These are phyloP conservation scores for Planococcus citri DNA, from an alignment of 1,140 invertebrate species.

Conservation along the genomic window DNA sequence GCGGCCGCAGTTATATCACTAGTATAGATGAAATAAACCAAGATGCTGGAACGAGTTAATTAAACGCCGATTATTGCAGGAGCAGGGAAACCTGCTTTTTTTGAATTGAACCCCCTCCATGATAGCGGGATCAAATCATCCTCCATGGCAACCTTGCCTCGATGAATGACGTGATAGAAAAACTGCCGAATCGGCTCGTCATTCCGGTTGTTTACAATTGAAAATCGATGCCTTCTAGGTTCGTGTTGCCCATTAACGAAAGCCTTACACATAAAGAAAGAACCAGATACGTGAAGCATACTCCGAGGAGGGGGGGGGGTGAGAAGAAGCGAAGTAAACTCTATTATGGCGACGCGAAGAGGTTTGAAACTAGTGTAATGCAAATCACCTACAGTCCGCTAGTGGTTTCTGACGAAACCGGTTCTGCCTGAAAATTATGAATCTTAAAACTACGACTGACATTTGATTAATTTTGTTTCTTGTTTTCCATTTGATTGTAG, in stretches of 20 bases:
- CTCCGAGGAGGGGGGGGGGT: neutral
- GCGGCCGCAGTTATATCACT: too few relatives aligned
- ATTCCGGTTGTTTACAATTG: conserved; percentile 12
- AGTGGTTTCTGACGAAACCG: neutral
- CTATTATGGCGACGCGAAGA: conserved; percentile 11
- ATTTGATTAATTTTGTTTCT: conserved; percentile 20
- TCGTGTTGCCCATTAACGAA: neutral
- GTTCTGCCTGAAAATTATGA: conserved; percentile 18
- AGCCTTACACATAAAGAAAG: neutral
- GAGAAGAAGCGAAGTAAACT: neutral
- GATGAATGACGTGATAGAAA: neutral
- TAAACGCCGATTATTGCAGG: neutral
- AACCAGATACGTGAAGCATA: neutral
- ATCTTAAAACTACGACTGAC: conserved; percentile 20
- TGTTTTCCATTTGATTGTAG: conserved; percentile 16
- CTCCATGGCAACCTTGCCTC: neutral
- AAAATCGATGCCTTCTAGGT: neutral
- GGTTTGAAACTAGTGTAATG: conserved; percentile 17
- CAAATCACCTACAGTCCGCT: conserved; percentile 11
- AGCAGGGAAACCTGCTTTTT: neutral
- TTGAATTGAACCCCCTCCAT: neutral
- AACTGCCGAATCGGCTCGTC: neutral
- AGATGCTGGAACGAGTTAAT: neutral
- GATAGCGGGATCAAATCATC: neutral
- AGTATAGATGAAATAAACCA: too few relatives aligned